Evolutionary conservation across 2,113 vertebrate genomes (phyloP).

Genomic region (Choloepus hoffmanni): DNA sequence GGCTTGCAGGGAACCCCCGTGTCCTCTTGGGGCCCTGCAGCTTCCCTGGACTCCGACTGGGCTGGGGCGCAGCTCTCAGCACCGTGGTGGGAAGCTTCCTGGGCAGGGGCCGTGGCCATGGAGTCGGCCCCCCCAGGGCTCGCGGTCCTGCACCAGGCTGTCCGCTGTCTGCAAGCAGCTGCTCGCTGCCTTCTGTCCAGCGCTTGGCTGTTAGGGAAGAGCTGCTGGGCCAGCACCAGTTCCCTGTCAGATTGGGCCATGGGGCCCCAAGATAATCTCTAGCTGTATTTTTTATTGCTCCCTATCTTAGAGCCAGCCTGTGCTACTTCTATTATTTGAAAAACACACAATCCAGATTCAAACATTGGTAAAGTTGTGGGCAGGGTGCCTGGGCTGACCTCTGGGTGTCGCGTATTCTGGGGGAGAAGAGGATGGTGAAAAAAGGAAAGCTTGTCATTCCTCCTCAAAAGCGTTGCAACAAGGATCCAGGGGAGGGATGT

Average conservation of each 20-base stretch:
- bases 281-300: fast-evolving
- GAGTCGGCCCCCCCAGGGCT: fast-evolving
- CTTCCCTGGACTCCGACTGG: neutral
- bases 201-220: neutral
- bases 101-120: neutral
- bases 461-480: too few species aligned
- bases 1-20: neutral
- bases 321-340: neutral
- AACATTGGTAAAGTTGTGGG: too few species aligned
- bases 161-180: fast-evolving
- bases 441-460: fast-evolving
- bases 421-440: fast-evolving
- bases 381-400: too few species aligned
- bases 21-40: neutral
- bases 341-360: fast-evolving
- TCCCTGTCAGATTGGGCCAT: fast-evolving
- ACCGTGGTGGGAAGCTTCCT: fast-evolving
- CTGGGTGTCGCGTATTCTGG: neutral
- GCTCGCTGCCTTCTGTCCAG: fast-evolving
- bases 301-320: too few species aligned
- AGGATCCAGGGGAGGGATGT: too few species aligned
- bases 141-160: neutral
- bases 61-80: too few species aligned
- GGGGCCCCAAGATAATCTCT: too few species aligned
- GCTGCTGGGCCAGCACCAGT: neutral